These are phyloP conservation scores for Popillia japonica DNA, from an alignment of 1,140 invertebrate species.

Conservation along the genomic window DNA sequence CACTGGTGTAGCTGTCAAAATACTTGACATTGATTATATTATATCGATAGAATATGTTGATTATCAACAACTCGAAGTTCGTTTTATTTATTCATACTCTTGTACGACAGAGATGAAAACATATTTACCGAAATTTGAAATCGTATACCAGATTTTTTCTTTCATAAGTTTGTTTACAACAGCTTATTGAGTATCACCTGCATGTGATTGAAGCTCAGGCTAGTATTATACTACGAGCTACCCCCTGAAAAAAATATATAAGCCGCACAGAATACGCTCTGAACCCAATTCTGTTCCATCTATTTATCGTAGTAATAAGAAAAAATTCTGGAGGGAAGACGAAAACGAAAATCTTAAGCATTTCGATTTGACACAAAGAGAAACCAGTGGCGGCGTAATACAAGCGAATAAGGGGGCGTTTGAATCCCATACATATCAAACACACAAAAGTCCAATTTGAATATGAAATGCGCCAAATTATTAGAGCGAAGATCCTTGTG, in stretches of 20 bases:
- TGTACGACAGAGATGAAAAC: too few species aligned
- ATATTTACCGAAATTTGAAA: too few species aligned
- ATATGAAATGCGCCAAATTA: conserved; percentile 31
- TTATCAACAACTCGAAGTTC: too few species aligned
- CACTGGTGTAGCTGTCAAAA: too few species aligned
- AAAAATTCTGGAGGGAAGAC: background rate
- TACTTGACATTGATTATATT: too few species aligned
- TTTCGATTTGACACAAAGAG: background rate
- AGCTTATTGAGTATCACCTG: too few species aligned
- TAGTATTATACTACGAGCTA: background rate
- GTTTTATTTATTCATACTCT: too few species aligned
- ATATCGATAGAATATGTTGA: too few species aligned
- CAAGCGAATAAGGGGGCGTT: background rate
- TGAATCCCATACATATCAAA: background rate
- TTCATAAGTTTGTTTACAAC: too few species aligned
- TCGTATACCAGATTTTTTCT: too few species aligned
- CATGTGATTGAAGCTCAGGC: background rate
- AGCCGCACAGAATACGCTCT: background rate
- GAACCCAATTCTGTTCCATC: background rate
- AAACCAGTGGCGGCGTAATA: conserved; percentile 2
- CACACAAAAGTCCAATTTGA: conserved; percentile 30
- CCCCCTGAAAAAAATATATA: background rate
- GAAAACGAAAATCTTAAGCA: background rate
- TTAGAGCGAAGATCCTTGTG: conserved; percentile 31
- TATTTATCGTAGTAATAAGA: background rate